Evolutionary conservation across 2,113 vertebrate genomes (phyloP).

Genomic region (Tichodroma muraria): DNA sequence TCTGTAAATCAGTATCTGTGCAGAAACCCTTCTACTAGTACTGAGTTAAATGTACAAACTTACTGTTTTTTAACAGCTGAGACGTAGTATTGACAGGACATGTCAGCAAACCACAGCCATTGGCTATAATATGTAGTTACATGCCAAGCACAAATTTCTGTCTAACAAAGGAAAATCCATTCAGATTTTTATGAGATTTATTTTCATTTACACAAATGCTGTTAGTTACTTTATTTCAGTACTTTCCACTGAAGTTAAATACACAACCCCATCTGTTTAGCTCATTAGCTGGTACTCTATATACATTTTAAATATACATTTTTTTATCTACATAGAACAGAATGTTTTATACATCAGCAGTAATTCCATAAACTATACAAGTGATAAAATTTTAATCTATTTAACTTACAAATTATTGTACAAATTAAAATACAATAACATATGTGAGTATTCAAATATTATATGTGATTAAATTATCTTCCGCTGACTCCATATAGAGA

Average conservation of each 20-base stretch:
- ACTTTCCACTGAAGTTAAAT: conserved; percentile 20
- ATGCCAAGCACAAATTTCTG: background rate
- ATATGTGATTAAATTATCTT: background rate
- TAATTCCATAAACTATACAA: background rate
- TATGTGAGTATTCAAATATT: background rate
- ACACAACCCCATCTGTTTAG: conserved; percentile 28
- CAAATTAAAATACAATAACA: background rate
- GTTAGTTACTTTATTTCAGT: conserved; percentile 20
- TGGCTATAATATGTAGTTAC: background rate
- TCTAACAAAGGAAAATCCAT: conserved; percentile 6
- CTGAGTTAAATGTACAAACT: background rate
- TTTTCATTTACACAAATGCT: conserved; percentile 25
- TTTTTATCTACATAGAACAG: background rate
- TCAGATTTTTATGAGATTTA: conserved; percentile 13
- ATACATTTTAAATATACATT: background rate
- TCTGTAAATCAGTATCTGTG: background rate
- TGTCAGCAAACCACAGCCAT: background rate
- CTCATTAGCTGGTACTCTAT: background rate
- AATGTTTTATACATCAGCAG: background rate
- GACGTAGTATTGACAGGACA: background rate
- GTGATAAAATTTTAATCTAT: background rate
- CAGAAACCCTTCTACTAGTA: background rate
- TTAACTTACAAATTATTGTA: background rate
- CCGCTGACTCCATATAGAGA: background rate
- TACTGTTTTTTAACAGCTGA: background rate